Conservation (phyloP, 2,113 vertebrate genomes). For the Plectropomus leopardus region DNA sequence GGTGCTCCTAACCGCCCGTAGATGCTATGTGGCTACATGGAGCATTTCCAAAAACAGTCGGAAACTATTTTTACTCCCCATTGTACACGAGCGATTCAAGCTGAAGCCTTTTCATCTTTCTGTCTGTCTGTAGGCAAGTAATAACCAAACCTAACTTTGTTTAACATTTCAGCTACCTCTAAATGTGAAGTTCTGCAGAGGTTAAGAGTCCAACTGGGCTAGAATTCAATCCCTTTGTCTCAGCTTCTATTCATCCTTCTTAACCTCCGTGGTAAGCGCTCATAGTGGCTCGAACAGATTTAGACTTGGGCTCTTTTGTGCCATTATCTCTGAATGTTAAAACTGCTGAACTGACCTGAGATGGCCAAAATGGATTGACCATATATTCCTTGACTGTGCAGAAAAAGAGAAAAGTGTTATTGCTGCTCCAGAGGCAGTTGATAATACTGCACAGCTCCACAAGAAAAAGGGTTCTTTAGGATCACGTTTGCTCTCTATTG, state of each 20-base stretch:
- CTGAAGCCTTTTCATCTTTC: slow-evolving; percentile 13
- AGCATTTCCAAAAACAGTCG: slow-evolving; percentile 36
- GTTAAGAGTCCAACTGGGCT: slow-evolving; percentile 11
- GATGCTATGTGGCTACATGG: slow-evolving; percentile 10
- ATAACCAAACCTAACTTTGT: slow-evolving; percentile 37
- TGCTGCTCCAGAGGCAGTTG: not conserved
- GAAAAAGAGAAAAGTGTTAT: not conserved
- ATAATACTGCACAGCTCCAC: not conserved
- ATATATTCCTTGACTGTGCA: not conserved
- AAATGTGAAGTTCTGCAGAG: slow-evolving; percentile 22
- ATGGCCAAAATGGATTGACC: not conserved
- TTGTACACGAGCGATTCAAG: slow-evolving; percentile 11
- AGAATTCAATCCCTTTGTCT: slow-evolving; percentile 35
- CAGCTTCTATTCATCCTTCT: slow-evolving; percentile 26
- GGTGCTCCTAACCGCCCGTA: slow-evolving; percentile 7
- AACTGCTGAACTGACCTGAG: slow-evolving; percentile 2
- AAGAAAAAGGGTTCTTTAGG: not conserved
- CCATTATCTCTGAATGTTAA: slow-evolving; percentile 29
- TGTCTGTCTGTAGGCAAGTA: slow-evolving; percentile 27
- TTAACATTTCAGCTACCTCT: slow-evolving; percentile 28
- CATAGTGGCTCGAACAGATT: slow-evolving; percentile 16
- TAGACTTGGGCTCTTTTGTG: not conserved
- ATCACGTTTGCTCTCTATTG: not conserved
- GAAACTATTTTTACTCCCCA: slow-evolving; percentile 40
- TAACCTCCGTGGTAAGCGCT: slow-evolving; percentile 19